Conservation (phyloP, 2,113 vertebrate species). For the Bufo bufo region DNA sequence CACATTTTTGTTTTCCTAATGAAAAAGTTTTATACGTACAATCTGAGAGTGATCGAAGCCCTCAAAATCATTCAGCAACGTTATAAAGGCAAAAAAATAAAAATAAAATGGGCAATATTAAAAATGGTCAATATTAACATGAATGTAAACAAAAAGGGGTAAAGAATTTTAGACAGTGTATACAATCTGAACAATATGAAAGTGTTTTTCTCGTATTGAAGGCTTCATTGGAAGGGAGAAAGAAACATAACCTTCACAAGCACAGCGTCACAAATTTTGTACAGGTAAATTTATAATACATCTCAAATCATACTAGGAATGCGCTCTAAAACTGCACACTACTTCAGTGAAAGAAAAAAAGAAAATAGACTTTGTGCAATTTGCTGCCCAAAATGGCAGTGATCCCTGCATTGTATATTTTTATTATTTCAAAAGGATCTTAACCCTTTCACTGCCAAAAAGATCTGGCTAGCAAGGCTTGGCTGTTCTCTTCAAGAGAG, state of each 20-base stretch:
- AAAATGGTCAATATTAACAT: slow-evolving; percentile 68
- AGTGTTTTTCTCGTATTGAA: slow-evolving; percentile 66
- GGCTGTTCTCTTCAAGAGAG: slow-evolving; percentile 51
- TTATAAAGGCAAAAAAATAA: slow-evolving; percentile 66
- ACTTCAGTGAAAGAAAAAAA: slow-evolving; percentile 72
- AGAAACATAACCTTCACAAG: slow-evolving; percentile 62
- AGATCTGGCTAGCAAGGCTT: slow-evolving; percentile 53
- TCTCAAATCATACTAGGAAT: slow-evolving; percentile 74
- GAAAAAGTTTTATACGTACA: slow-evolving; percentile 6
- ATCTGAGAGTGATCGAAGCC: slow-evolving; percentile 29
- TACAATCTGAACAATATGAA: slow-evolving; percentile 64
- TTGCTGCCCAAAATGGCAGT: slow-evolving; percentile 86
- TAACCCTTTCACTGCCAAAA: slow-evolving; percentile 61
- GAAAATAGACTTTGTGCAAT: slow-evolving; percentile 81
- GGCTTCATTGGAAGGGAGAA: slow-evolving; percentile 53
- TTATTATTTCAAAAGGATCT: slow-evolving; percentile 78
- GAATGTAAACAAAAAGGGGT: slow-evolving; percentile 67
- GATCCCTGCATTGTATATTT: slow-evolving; percentile 83
- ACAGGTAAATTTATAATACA: slow-evolving; percentile 71
- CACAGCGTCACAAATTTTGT: slow-evolving; percentile 69
- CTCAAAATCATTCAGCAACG: slow-evolving; percentile 29
- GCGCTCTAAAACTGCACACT: slow-evolving; percentile 79
- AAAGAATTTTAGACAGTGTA: slow-evolving; percentile 61
- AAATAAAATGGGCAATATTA: slow-evolving; percentile 56
- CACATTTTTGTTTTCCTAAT: slow-evolving; percentile 59